Percentiles rank a stretch among this genome's conserved stretches.
Evolutionary conservation across 2,113 vertebrate genomes (phyloP).

Genomic region (Scartelaos histophorus): DNA sequence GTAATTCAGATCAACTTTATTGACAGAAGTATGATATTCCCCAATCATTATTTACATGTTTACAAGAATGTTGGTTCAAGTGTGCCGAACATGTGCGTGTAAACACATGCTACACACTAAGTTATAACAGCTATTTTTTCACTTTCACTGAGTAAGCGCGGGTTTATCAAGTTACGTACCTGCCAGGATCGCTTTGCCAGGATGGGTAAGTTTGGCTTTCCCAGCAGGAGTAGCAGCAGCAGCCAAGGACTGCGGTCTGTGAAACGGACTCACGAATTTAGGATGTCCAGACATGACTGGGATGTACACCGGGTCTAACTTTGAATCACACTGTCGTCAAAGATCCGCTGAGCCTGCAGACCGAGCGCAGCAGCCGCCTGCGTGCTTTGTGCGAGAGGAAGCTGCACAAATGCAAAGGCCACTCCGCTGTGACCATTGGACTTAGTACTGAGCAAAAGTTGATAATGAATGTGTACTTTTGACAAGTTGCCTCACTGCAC

Average conservation of each 20-base stretch:
- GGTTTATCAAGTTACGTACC: conserved; percentile 65
- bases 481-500: conserved; percentile 46
- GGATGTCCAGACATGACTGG: conserved; percentile 60
- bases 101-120: neutral
- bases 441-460: neutral
- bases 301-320: conserved; percentile 8
- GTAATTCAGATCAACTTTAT: neutral
- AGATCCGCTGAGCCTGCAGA: neutral
- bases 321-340: conserved; percentile 6
- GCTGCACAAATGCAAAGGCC: conserved; percentile 2
- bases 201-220: conserved; percentile 82
- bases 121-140: conserved; percentile 7
- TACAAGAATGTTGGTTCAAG: neutral
- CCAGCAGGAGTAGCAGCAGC: conserved; percentile 80
- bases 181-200: conserved; percentile 86
- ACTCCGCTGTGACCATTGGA: conserved; percentile 44
- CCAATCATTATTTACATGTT: neutral
- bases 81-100: neutral
- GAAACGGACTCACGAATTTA: conserved; percentile 59
- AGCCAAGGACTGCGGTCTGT: conserved; percentile 70
- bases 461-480: conserved; percentile 32
- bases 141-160: neutral
- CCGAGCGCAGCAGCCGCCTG: conserved; percentile 22
- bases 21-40: neutral
- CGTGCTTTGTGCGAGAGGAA: conserved; percentile 10